Conservation (phyloP, 2,888 invertebrate genomes). For the Chrysolina oricalcia region DNA sequence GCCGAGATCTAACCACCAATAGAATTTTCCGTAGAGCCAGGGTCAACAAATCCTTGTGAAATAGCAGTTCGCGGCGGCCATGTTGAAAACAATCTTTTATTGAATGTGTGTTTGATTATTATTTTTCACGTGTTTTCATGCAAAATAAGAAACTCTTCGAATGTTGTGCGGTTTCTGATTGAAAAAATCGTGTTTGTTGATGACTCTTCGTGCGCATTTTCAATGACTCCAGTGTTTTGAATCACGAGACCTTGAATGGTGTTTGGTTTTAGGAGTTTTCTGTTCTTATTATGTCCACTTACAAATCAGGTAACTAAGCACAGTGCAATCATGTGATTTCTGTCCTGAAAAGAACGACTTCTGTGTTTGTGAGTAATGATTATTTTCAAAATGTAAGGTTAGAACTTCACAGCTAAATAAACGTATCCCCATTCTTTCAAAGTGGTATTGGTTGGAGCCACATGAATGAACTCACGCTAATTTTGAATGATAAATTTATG, state of each 20-base stretch:
- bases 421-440: background rate
- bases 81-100: conserved; percentile 73
- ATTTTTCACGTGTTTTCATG: conserved; percentile 65
- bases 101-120: conserved; percentile 70
- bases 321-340: background rate
- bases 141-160: conserved; percentile 54
- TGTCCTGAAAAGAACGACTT: background rate
- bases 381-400: conserved; percentile 5
- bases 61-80: conserved; percentile 72
- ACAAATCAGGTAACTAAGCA: conserved; percentile 64
- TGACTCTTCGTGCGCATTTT: conserved; percentile 57
- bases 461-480: background rate
- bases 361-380: background rate
- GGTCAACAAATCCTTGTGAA: conserved; percentile 73
- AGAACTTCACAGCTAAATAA: background rate
- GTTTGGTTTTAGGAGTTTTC: conserved; percentile 67
- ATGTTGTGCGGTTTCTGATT: conserved; percentile 56
- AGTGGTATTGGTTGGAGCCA: background rate
- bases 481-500: background rate
- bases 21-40: conserved; percentile 67
- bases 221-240: conserved; percentile 67
- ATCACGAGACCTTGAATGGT: conserved; percentile 70
- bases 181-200: conserved; percentile 58
- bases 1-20: conserved; percentile 69
- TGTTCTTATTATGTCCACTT: conserved; percentile 67